Conservation (phyloP, 2,797 vertebrate species). For the Xerus rutilus region DNA sequence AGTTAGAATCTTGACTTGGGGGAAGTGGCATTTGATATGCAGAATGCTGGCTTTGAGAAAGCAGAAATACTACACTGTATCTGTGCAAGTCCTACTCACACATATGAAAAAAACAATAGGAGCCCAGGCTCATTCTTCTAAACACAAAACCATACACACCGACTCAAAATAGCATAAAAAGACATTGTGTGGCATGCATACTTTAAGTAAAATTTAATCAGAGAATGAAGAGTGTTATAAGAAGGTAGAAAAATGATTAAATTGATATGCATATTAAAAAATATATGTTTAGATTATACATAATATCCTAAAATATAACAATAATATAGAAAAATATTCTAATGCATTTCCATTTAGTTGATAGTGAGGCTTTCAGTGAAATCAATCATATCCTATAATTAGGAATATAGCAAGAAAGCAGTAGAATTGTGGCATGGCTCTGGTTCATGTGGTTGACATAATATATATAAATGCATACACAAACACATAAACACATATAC, state of each 20-base stretch:
- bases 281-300: not conserved
- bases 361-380: not conserved
- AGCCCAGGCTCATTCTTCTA: not conserved
- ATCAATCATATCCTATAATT: not conserved
- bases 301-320: not conserved
- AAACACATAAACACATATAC: not conserved
- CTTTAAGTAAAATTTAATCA: not conserved
- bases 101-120: not conserved
- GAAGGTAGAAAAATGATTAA: not conserved
- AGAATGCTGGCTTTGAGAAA: not conserved
- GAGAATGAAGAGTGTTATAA: not conserved
- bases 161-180: not conserved
- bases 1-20: conserved; percentile 36
- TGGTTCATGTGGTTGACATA: not conserved
- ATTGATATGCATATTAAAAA: not conserved
- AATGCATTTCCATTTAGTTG: not conserved
- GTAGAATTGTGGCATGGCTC: not conserved
- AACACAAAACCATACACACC: not conserved
- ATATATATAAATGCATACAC: too few relatives aligned
- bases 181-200: not conserved
- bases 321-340: not conserved
- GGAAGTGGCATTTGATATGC: conserved; percentile 10
- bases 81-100: not conserved
- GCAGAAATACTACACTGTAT: not conserved
- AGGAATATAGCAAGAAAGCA: not conserved